Conservation (phyloP, 2,797 vertebrate species). For the Lycodopsis pacificus region DNA sequence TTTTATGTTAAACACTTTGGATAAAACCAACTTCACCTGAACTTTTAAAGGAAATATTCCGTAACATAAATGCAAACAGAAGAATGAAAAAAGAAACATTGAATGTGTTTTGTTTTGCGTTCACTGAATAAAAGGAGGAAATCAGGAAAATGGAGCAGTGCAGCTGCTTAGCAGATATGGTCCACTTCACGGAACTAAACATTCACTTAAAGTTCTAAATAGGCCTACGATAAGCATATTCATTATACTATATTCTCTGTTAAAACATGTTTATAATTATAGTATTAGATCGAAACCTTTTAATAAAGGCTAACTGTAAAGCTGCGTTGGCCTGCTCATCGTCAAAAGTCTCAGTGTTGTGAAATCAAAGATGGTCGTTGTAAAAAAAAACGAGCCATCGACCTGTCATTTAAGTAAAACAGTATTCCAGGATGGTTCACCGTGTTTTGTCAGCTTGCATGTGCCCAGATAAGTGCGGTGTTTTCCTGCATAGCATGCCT, state of each 20-base stretch:
- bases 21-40: too few relatives aligned
- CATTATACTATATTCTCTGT: background rate
- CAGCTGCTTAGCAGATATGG: background rate
- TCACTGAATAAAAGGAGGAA: background rate
- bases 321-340: background rate
- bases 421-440: background rate
- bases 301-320: background rate
- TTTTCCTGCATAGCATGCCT: background rate
- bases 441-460: constrained; percentile 9
- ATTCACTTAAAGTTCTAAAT: background rate
- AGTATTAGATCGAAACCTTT: background rate
- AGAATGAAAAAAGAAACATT: background rate
- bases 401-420: background rate
- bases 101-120: background rate
- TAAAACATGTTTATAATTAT: background rate
- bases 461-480: background rate
- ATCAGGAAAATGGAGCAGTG: background rate
- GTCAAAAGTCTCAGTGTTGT: background rate
- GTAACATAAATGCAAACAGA: constrained; percentile 2
- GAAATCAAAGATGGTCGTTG: background rate
- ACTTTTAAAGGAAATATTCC: too few relatives aligned
- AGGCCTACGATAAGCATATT: background rate
- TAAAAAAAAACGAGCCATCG: background rate
- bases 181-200: constrained; percentile 4
- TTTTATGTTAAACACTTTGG: too few relatives aligned